phyloP scores from a whole-genome alignment of 2,113 vertebrate species.

The Gymnocephalus cernua region DNA sequence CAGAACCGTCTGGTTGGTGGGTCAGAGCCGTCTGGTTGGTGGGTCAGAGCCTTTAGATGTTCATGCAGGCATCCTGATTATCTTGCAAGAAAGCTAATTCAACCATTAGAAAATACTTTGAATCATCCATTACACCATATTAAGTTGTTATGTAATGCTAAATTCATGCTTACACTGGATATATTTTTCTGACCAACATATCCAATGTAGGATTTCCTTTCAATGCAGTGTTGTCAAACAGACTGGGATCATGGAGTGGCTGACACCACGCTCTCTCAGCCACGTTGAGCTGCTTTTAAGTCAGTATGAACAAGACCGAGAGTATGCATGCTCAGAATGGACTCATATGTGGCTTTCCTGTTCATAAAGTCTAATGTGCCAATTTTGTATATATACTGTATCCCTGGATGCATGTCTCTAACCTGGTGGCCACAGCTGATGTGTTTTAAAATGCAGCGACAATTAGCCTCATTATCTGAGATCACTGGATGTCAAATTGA shows the following conservation, averaged over 20 bases:
- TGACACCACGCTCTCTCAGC: constrained; percentile 12
- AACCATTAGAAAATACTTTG: constrained; percentile 18
- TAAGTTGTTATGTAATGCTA: constrained; percentile 36
- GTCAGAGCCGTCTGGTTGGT: too few relatives aligned
- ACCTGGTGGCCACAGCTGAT: background rate
- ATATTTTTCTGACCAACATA: background rate
- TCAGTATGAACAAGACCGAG: background rate
- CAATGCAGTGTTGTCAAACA: constrained; percentile 46
- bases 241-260: constrained; percentile 30
- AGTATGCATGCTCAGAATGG: background rate
- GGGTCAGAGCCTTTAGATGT: too few relatives aligned
- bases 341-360: background rate
- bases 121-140: constrained; percentile 46
- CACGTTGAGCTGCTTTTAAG: constrained; percentile 17
- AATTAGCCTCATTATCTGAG: background rate
- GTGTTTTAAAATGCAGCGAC: background rate
- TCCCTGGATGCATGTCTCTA: background rate
- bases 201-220: constrained; percentile 46
- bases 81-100: constrained; percentile 1
- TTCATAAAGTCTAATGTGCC: background rate
- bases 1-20: too few relatives aligned
- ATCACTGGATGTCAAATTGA: background rate
- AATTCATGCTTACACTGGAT: constrained; percentile 23
- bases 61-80: constrained; percentile 27
- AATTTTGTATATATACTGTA: too few relatives aligned